Percentiles rank a stretch among this genome's conserved stretches.
Evolutionary conservation across 2,888 invertebrate species (phyloP).

Genomic region (Euphydryas editha): DNA sequence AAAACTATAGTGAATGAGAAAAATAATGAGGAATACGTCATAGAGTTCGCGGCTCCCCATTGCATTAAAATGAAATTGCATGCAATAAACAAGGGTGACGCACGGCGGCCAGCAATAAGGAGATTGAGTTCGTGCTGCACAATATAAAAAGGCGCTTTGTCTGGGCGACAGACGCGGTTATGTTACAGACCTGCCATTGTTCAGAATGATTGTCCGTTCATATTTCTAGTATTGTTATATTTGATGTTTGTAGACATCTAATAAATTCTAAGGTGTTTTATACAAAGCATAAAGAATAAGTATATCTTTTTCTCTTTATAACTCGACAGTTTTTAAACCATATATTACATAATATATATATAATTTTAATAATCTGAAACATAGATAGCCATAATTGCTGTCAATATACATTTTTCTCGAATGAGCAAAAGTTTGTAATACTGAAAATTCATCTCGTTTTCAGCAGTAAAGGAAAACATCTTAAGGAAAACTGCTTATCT

Average conservation of each 20-base stretch:
- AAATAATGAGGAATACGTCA: conserved; percentile 6
- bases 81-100: conserved; percentile 37
- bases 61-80: conserved; percentile 17
- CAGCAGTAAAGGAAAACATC: no score
- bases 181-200: conserved; percentile 2
- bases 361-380: no score
- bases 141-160: conserved; percentile 49
- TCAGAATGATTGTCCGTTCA: conserved; percentile 1
- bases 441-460: no score
- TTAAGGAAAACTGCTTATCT: no score
- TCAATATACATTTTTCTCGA: no score
- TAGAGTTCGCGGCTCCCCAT: background rate
- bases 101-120: conserved; percentile 48
- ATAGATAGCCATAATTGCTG: no score
- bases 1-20: background rate
- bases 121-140: conserved; percentile 64
- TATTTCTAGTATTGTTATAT: conserved; percentile 2
- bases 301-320: background rate
- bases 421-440: no score
- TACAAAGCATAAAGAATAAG: background rate
- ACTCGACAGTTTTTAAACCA: no score
- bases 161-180: background rate
- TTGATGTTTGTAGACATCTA: background rate
- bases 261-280: background rate
- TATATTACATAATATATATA: no score